A percentile compares a stretch with the other conserved stretches of the same genome.
These are phyloP conservation scores for Drosophila aldrichi DNA, from an alignment of 2,888 invertebrate genomes.

Conservation along the genomic window DNA sequence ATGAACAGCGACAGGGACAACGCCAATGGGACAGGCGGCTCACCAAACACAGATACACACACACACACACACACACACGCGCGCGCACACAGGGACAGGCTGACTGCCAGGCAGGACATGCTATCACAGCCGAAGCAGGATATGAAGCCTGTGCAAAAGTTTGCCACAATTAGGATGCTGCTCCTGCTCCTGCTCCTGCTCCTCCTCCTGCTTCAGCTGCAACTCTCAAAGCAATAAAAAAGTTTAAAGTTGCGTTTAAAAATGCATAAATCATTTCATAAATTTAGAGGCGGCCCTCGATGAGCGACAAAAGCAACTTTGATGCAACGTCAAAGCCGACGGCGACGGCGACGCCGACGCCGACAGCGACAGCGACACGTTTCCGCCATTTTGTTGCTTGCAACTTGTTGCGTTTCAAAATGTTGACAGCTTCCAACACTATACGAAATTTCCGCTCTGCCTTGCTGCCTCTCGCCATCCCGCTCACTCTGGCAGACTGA, in stretches of 20 bases:
- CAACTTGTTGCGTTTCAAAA: constrained; percentile 70
- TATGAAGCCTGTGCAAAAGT: constrained; percentile 73
- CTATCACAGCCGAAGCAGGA: constrained; percentile 57
- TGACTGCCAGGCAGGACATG: constrained; percentile 12
- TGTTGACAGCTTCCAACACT: constrained; percentile 65
- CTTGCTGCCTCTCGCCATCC: not conserved
- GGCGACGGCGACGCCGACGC: not conserved
- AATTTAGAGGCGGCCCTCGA: constrained; percentile 53
- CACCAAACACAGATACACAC: constrained; percentile 48
- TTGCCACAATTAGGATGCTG: constrained; percentile 77
- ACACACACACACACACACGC: constrained; percentile 8
- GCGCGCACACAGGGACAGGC: constrained; percentile 1
- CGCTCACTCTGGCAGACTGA: constrained; percentile 40
- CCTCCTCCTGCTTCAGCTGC: constrained; percentile 24
- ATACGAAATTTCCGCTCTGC: constrained; percentile 65
- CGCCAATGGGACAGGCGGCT: constrained; percentile 55
- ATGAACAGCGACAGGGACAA: constrained; percentile 67
- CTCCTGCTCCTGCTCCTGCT: constrained; percentile 7
- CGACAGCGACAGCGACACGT: constrained; percentile 60
- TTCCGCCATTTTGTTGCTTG: constrained; percentile 76
- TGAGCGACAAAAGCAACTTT: constrained; percentile 36
- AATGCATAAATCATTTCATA: constrained; percentile 76
- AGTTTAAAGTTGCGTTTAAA: constrained; percentile 77
- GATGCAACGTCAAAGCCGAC: constrained; percentile 36
- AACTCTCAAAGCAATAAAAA: constrained; percentile 74